Evolutionary conservation across 1,140 invertebrate species (phyloP).

Genomic region (Orchesella cincta): DNA sequence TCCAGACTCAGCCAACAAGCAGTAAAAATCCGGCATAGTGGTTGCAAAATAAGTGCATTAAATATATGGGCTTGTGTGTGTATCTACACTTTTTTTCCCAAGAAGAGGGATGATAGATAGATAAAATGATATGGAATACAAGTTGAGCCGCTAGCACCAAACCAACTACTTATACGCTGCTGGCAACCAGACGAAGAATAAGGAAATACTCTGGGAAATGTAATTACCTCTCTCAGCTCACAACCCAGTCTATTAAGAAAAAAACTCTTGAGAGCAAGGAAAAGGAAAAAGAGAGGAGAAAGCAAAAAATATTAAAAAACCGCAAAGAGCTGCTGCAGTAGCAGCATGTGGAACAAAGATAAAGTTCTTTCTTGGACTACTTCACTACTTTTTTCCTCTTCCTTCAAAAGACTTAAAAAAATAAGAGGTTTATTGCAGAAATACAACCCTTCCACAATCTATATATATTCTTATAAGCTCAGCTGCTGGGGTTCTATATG

Average conservation of each 20-base stretch:
- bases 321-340: not conserved
- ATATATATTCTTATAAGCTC: too few species aligned
- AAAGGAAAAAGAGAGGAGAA: not conserved
- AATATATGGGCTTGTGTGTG: too few species aligned
- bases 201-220: constrained; percentile 18
- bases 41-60: not conserved
- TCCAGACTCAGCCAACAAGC: not conserved
- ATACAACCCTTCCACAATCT: too few species aligned
- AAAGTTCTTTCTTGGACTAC: not conserved
- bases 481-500: too few species aligned
- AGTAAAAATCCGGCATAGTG: not conserved
- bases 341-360: not conserved
- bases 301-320: too few species aligned
- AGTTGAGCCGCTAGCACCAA: not conserved
- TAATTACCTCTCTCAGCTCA: constrained; percentile 7
- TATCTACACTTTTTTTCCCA: too few species aligned
- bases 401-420: too few species aligned
- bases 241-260: not conserved
- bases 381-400: too few species aligned
- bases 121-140: not conserved
- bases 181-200: not conserved
- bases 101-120: constrained; percentile 12
- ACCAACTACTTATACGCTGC: not conserved
- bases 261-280: not conserved
- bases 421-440: too few species aligned